Evolutionary conservation across 2,113 vertebrate species (phyloP), one percentile per base, ranked within the genome.

Genomic region (Orycteropus afer): DNA sequence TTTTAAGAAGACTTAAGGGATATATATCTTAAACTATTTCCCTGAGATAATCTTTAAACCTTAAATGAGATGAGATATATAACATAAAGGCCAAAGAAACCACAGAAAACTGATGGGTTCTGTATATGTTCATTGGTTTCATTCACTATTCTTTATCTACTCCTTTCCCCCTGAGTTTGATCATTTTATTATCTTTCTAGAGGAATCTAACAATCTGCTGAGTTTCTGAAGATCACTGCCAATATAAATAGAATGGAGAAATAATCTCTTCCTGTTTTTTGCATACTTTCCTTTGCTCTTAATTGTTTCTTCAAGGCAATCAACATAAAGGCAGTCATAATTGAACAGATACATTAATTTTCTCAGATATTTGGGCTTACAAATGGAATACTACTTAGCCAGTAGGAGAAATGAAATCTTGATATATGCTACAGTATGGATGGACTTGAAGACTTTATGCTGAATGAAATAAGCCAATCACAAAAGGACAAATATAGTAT

Each of bases 201-300:
- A 76, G 74, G 22, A 18, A 7, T 77, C 59, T 82, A 59, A 61
- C 22, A 74, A n/a, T 78, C 18, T 86, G 13, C 9, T 2, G 17
- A 51, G 6, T 89, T 95, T 22, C 9, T 61, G 2, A 96, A 78
- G 65, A 78, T 74, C 74, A 11, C 63, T 86, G 12, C 40, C 10
- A 89, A 47, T 49, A 76, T 47, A n/a, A 22, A 49, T 17, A 91
- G 59, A 85, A 34, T 79, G 29, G 51, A 82, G 13, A 92, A 93
- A 51, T 86, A 49, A 53, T 47, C 2, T 89, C 12, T 65, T 89
- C 17, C 51, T 65, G n/a, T 0, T 37, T 85, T 90, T 74, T 90
- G 29, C 10, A 32, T 84, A 23, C 25, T 79, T 91, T 27, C 1
- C 1, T 49, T 67, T 83, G 20, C 20, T 22, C 4, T 5, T 40